These are phyloP conservation scores for Steinernema khuongi DNA, from an alignment of 1,140 invertebrate genomes.

Conservation along the genomic window DNA sequence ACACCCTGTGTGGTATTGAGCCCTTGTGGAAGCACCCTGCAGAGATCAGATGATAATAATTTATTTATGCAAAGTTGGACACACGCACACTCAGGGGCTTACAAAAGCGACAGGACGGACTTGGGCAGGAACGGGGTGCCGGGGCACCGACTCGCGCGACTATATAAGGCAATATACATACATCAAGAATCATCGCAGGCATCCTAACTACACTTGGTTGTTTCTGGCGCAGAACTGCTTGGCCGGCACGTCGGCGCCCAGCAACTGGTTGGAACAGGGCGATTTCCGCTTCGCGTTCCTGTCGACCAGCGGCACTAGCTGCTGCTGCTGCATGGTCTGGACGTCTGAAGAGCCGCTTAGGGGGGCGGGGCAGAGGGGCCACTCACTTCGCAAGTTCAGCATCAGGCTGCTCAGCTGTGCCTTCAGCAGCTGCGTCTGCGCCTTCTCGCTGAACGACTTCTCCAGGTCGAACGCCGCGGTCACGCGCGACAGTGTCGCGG, in stretches of 20 bases:
- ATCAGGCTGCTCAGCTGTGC: background rate
- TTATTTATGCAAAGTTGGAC: background rate
- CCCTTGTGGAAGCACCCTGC: no score
- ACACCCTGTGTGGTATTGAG: no score
- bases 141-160: background rate
- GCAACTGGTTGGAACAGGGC: background rate
- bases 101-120: background rate
- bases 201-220: background rate
- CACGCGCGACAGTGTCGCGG: background rate
- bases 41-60: slow-evolving; percentile 1
- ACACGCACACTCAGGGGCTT: background rate
- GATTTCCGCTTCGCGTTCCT: slow-evolving; percentile 1
- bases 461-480: background rate
- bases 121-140: slow-evolving; percentile 4
- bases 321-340: background rate
- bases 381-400: background rate
- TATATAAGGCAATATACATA: slow-evolving; percentile 9
- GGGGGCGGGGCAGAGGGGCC: background rate
- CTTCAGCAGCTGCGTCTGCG: background rate
- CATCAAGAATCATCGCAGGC: background rate
- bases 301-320: background rate
- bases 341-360: background rate
- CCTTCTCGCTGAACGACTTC: slow-evolving; percentile 3
- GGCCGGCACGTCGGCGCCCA: background rate
- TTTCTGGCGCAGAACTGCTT: slow-evolving; percentile 1